Base-by-base conservation (phyloP, 2,888 invertebrate species). In the Epinotia ramella region DNA sequence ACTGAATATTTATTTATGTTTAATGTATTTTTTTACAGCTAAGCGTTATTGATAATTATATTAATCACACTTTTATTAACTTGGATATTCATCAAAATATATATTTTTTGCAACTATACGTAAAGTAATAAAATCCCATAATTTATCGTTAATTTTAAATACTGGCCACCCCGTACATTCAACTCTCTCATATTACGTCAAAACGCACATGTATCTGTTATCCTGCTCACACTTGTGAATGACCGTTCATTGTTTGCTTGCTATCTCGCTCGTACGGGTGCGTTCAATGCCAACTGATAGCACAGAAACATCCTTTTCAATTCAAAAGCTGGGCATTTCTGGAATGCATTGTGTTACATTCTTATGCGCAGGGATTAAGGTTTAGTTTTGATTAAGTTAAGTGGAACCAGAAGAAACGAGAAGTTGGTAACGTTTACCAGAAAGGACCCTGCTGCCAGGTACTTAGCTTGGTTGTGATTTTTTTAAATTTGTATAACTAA, bases 81-180 rank as follows among this genome's bases (percentile, higher is more conserved):
- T 40, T 40, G 40, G 40, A 40, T 40, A 1, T 40, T 40, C 40
- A 40, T 40, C 6, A 33, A 33, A 33, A 33, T 33, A 33, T 33
- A 33, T 33, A 40, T 7, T 33, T 33, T 33, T 33, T 33, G 33
- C 7, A 33, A 33, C 33, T 33, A 33, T 33, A 33, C 33, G 33
- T 33, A 33, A 33, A 7, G 6, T 33, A 33, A 33, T 33, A 33
- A 33, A 70, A 70, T 59, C 24, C 3, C 49, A 62, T 6, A 66
- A 75, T 28, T 33, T 5, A 13, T 13, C 5, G 49, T 65, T 69
- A 9, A 65, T 60, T 60, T 69, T 44, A 11, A 44, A 59, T 66
- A 16, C 80, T 86, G 80, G 82, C 79, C 78, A 84, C 87, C 77
- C 85, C 20, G n/a, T 77, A 76, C 72, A 73, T 77, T 78, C 40